Conservation (phyloP, 2,797 vertebrate species). For the Esox masquinongy region DNA sequence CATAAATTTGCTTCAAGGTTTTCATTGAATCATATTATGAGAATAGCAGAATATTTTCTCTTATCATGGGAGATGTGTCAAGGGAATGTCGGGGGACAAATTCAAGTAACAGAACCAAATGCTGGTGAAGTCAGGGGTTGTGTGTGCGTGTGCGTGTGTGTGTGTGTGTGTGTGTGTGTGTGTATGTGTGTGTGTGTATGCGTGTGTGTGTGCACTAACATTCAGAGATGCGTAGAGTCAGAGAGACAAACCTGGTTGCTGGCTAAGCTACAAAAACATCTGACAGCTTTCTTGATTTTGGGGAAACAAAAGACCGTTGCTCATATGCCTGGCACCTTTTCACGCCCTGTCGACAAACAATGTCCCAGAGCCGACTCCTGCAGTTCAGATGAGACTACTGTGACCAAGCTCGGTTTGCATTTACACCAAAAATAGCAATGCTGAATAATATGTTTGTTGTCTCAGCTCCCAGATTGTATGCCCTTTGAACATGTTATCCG, state of each 20-base stretch:
- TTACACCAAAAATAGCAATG: neutral
- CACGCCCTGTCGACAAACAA: conserved; percentile 5
- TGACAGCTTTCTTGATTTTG: conserved; percentile 14
- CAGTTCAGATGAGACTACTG: too few relatives aligned
- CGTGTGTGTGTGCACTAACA: neutral
- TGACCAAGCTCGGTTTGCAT: neutral
- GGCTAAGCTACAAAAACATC: neutral
- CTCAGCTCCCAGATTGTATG: neutral
- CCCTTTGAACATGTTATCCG: neutral
- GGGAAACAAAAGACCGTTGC: conserved; percentile 13
- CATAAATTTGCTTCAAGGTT: too few relatives aligned
- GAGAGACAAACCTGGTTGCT: conserved; percentile 10
- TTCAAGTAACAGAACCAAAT: neutral
- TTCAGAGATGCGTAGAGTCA: neutral
- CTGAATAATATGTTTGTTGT: neutral
- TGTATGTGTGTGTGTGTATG: neutral
- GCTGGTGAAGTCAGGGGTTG: neutral
- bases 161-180: neutral
- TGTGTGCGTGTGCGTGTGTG: neutral
- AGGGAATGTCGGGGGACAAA: too few relatives aligned
- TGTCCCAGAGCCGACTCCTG: too few relatives aligned
- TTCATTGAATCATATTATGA: too few relatives aligned
- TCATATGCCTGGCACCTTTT: conserved; percentile 1
- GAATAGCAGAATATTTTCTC: too few relatives aligned
- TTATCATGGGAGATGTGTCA: too few relatives aligned